Evolutionary conservation across 2,888 invertebrate genomes (phyloP), one percentile per base, ranked within the genome.

Genomic region (Philopedon plagiatum): DNA sequence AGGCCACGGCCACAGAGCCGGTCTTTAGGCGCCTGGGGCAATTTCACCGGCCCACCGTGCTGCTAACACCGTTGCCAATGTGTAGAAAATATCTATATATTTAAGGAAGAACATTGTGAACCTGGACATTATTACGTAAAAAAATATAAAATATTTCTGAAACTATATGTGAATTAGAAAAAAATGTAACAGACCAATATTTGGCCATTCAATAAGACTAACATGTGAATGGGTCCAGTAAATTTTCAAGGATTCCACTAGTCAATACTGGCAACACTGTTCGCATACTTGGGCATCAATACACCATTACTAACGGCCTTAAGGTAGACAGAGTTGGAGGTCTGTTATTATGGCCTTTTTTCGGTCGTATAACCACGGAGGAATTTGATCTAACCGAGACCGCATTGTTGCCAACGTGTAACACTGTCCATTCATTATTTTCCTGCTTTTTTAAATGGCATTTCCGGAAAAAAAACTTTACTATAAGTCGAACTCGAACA

Each of bases 1-100:
- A 68, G 73, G 68, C 69, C 64, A 58, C 67, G 73, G 68, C 69
- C 64, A 58, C 67, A 64, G 69, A 73, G 73, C 73, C 73, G 69
- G 73, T 73, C 68, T 64, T 32, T 57, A 44, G 23, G 29, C 21
- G 62, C 69, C 62, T 15, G 15, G 15, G 69, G 73, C 65, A 15
- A 54, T 41, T 73, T 56, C 39, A 49, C 29, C 39, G 63, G 68
- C 68, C 73, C 65, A 73, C 73, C 73, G 51, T 69, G 69, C 32
- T 44, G 39, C 34, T 9, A 11, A 15, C 64, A 41, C 58, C 46
- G 68, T 51, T 69, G 66, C 51, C 69, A 34, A 51, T 32, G 29
- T 63, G 29, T n/a, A 44, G 18, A 54, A 54, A 41, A 62, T 58
- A 54, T 68, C 54, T 26, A 41, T n/a, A 8, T 1, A 5, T 54